Percentiles rank a stretch among this genome's conserved stretches.
Conservation (phyloP, 2,797 vertebrate genomes). For the Aselliscus stoliczkanus region DNA sequence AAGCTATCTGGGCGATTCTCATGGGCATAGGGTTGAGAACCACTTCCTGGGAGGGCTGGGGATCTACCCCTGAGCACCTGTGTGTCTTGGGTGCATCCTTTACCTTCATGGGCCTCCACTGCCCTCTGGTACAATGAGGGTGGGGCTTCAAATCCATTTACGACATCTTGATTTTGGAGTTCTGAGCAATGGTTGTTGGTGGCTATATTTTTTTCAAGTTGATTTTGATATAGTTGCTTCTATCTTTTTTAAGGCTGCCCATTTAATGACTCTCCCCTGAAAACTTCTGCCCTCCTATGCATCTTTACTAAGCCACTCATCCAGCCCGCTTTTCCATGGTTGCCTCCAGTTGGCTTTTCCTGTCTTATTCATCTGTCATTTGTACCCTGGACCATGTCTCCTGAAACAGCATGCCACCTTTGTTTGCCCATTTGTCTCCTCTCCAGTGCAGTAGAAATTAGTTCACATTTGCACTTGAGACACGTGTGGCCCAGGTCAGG, state of each 20-base stretch:
- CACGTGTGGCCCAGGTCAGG: conserved; percentile 36
- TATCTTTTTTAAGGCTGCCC: neutral
- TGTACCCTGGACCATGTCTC: conserved; percentile 66
- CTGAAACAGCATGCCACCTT: conserved; percentile 65
- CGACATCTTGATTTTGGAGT: neutral
- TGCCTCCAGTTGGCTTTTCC: conserved; percentile 48
- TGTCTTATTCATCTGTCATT: conserved; percentile 59
- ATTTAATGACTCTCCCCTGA: neutral
- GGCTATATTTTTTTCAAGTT: neutral
- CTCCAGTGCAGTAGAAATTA: conserved; percentile 52
- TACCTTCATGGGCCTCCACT: neutral
- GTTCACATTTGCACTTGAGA: conserved; percentile 69
- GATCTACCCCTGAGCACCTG: neutral
- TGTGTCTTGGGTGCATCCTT: neutral
- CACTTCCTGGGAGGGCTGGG: neutral
- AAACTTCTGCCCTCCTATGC: conserved; percentile 16
- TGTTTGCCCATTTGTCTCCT: conserved; percentile 73
- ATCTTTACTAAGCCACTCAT: neutral
- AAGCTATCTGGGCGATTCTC: neutral
- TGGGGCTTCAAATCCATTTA: neutral
- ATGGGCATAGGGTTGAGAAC: neutral
- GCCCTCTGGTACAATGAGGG: neutral
- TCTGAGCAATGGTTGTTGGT: neutral
- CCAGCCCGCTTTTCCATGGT: conserved; percentile 36
- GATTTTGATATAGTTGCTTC: neutral